Base-by-base conservation (phyloP, 2,888 invertebrate genomes). In the Muschampia plurimacula region DNA sequence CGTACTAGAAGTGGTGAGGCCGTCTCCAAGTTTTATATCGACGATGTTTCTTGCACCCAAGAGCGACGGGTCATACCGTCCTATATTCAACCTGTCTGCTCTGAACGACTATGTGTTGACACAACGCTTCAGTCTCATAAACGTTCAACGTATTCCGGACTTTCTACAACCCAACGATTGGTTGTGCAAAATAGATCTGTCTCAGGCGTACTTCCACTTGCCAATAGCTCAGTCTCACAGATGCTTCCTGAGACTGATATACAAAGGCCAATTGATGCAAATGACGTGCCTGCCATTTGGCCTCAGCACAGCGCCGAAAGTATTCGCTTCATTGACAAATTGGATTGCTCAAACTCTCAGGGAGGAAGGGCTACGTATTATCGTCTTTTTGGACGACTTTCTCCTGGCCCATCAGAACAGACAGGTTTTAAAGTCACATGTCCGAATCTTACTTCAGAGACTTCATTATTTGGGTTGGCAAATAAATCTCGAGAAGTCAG, bases 311-410 rank as follows among this genome's bases (percentile, higher is more conserved):
- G 76, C 76, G 2, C 76, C 77, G 7, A 75, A 74, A 62, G 46
- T 71, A 15, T 79, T 81, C 60, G 76, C 79, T 0, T 52, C 60
- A 0, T n/a, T 81, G 1, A 77, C 78, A 8, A 80, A 79, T 49
- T 81, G 80, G 82, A 46, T 80, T 15, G 78, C 76, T 0, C 76
- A 77, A 59, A 72, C 65, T 3, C 72, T 82, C 3, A 65, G 80
- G 52, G 59, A 22, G 22, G 22, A 22, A 22, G 22, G 22, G 22
- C 22, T 22, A 22, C 22, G 22, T 22, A 22, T 22, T 22, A 22
- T 22, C 22, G 22, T 22, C 22, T 22, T 22, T 22, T 22, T 22
- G 22, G 22, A 22, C 22, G 22, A 22, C 22, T 22, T 22, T 22
- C 22, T 22, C 22, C 22, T 22, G 22, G 22, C 22, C 22, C 22